phyloP scores from a whole-genome alignment of 1,140 invertebrate species.

The Meloidogyne floridensis region DNA sequence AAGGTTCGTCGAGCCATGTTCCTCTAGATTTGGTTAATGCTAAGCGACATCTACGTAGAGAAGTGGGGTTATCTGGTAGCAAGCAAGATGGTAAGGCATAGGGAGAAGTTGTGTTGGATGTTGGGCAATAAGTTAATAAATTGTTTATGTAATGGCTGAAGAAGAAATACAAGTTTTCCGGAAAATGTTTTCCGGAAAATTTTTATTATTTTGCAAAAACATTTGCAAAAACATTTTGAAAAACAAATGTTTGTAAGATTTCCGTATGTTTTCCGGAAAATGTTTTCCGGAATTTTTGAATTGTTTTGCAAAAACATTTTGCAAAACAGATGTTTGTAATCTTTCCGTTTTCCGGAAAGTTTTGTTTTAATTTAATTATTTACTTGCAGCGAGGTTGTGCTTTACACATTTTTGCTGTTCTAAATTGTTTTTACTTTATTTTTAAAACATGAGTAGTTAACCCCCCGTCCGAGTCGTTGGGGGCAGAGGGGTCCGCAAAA shows the following conservation, averaged over 20 bases:
- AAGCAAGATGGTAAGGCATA: not conserved
- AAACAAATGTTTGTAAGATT: too few species aligned
- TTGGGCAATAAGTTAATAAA: not conserved
- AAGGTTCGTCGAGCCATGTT: constrained; percentile 54
- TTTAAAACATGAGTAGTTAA: not conserved
- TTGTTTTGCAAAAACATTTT: not conserved
- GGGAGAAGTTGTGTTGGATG: not conserved
- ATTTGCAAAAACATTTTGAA: too few species aligned
- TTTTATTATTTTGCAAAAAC: too few species aligned
- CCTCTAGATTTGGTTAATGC: constrained; percentile 48
- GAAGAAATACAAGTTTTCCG: not conserved
- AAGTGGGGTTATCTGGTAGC: constrained; percentile 24
- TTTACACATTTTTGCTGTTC: constrained; percentile 4
- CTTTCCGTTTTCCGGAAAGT: not conserved
- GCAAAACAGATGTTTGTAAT: not conserved
- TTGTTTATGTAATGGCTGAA: not conserved
- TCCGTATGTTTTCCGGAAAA: not conserved
- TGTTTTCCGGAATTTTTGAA: not conserved
- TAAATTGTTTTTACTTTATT: constrained; percentile 20
- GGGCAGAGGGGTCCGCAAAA: too few species aligned
- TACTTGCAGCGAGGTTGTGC: constrained; percentile 26
- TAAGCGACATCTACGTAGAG: constrained; percentile 43
- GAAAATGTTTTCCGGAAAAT: constrained; percentile 11
- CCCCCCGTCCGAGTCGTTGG: too few species aligned
- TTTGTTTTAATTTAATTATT: not conserved